phyloP scores from a whole-genome alignment of 2,113 vertebrate species.

The Apodemus speciosus region DNA sequence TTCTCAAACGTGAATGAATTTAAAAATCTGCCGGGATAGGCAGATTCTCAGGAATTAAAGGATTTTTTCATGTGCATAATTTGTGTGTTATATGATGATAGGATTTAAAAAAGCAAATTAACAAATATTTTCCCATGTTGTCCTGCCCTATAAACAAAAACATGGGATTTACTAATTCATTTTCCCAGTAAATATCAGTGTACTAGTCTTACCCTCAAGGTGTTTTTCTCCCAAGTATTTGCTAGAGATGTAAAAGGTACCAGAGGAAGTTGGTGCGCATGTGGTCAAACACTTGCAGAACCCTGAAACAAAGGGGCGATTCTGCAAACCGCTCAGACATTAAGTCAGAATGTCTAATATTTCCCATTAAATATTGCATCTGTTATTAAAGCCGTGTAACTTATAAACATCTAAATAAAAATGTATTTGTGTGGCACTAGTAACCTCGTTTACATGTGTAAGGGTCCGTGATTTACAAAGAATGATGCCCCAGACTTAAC shows the following conservation, averaged over 20 bases:
- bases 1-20: conserved; percentile 23
- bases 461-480: no score
- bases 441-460: background rate
- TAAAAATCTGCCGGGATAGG: conserved; percentile 44
- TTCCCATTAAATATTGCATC: conserved; percentile 81
- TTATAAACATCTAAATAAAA: conserved; percentile 86
- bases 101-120: conserved; percentile 51
- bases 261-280: conserved; percentile 77
- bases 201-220: conserved; percentile 70
- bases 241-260: conserved; percentile 56
- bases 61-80: conserved; percentile 17
- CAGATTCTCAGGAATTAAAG: conserved; percentile 80
- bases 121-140: conserved; percentile 54
- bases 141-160: conserved; percentile 47
- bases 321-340: conserved; percentile 87
- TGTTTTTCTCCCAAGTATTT: conserved; percentile 54
- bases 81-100: background rate
- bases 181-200: conserved; percentile 74
- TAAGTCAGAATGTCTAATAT: conserved; percentile 73
- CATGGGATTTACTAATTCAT: conserved; percentile 62
- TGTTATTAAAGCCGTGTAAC: conserved; percentile 80
- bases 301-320: conserved; percentile 94
- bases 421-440: conserved; percentile 73
- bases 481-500: no score
- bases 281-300: conserved; percentile 85